A percentile compares a stretch with the other conserved stretches of the same genome.
These are phyloP conservation scores for Podiceps cristatus DNA, from an alignment of 2,113 vertebrate species.

Conservation along the genomic window DNA sequence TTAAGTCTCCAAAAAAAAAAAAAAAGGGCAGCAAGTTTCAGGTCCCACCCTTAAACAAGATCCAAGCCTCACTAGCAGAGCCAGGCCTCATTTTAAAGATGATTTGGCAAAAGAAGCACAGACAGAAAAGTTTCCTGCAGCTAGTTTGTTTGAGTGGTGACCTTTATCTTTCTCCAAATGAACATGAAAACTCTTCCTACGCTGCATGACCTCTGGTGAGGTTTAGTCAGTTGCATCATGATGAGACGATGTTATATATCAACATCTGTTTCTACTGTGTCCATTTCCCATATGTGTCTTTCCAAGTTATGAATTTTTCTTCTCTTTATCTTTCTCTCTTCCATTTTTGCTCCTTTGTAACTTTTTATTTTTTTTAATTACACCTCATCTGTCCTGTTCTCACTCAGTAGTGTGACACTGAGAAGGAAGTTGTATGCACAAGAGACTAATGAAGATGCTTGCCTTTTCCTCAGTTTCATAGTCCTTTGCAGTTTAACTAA, in stretches of 20 bases:
- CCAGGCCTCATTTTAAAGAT: constrained; percentile 2
- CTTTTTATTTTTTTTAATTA: neutral
- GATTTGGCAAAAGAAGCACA: constrained; percentile 4
- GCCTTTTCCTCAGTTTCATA: neutral
- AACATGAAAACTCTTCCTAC: constrained; percentile 52
- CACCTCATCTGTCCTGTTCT: neutral
- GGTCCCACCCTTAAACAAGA: constrained; percentile 22
- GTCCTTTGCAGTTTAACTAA: neutral
- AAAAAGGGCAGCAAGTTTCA: neutral
- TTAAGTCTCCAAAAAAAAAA: neutral
- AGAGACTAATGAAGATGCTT: neutral
- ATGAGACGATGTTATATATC: constrained; percentile 8
- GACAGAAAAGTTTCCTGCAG: constrained; percentile 1
- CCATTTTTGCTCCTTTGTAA: neutral
- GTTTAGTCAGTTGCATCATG: constrained; percentile 5
- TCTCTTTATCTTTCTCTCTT: neutral
- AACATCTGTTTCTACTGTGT: constrained; percentile 33
- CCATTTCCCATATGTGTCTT: neutral
- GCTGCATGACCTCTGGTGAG: constrained; percentile 6
- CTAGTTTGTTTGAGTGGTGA: constrained; percentile 26
- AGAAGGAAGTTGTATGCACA: neutral
- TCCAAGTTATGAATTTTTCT: neutral
- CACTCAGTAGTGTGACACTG: neutral
- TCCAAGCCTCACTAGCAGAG: neutral
- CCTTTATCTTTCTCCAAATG: constrained; percentile 62